These are phyloP conservation scores for Orchesella cincta DNA, from an alignment of 1,140 invertebrate species.

Conservation along the genomic window DNA sequence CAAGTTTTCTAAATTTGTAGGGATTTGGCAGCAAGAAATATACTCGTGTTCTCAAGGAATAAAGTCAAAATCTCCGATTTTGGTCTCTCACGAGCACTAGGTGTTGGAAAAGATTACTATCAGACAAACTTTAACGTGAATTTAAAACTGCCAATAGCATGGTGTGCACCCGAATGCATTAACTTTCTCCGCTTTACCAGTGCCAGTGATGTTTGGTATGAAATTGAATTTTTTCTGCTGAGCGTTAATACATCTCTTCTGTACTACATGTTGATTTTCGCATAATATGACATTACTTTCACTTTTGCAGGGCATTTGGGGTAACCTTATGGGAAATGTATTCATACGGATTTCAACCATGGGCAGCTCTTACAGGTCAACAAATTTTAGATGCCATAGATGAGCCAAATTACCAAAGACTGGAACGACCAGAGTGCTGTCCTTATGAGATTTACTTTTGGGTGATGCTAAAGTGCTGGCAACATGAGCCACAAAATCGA, in stretches of 20 bases:
- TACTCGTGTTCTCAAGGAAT: slow-evolving; percentile 91
- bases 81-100: slow-evolving; percentile 90
- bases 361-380: slow-evolving; percentile 91
- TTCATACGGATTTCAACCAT: slow-evolving; percentile 93
- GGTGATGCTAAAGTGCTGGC: slow-evolving; percentile 94
- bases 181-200: slow-evolving; percentile 94
- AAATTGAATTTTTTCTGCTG: too few relatives aligned
- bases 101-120: slow-evolving; percentile 98
- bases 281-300: neutral
- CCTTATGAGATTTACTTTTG: slow-evolving; percentile 84
- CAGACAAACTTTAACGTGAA: slow-evolving; percentile 98
- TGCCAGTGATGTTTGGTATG: slow-evolving; percentile 88
- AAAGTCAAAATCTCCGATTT: slow-evolving; percentile 99
- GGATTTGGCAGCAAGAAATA: slow-evolving; percentile 92
- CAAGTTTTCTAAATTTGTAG: slow-evolving; percentile 58
- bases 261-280: neutral
- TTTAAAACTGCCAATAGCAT: slow-evolving; percentile 95
- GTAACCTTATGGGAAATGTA: slow-evolving; percentile 99
- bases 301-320: slow-evolving; percentile 70
- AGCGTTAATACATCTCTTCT: neutral
- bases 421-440: slow-evolving; percentile 92
- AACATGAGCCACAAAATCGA: slow-evolving; percentile 82
- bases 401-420: slow-evolving; percentile 80
- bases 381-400: slow-evolving; percentile 96
- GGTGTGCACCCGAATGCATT: slow-evolving; percentile 98